Percentiles rank a stretch among this genome's conserved stretches.
These are phyloP conservation scores for Megaustenia siamemsis DNA, from an alignment of 2,888 invertebrate genomes.

Conservation along the genomic window DNA sequence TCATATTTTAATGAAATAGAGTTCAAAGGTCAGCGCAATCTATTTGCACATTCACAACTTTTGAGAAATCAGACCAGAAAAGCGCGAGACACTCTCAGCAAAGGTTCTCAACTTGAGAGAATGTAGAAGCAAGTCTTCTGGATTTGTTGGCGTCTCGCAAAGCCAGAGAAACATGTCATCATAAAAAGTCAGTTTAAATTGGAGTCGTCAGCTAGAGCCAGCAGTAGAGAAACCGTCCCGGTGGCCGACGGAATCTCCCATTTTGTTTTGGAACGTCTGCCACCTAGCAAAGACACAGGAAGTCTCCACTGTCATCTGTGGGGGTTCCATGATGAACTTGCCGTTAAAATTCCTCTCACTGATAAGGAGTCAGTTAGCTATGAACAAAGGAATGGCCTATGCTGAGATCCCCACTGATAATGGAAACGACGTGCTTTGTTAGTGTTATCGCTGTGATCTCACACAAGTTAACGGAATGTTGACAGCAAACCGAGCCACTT, in stretches of 20 bases:
- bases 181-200: slow-evolving; percentile 13
- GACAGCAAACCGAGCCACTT: neutral
- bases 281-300: neutral
- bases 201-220: neutral
- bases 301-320: neutral
- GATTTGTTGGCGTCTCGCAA: neutral
- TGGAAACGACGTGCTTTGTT: slow-evolving; percentile 29
- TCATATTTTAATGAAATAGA: no score
- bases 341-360: neutral
- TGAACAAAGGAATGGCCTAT: slow-evolving; percentile 24
- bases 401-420: neutral
- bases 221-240: neutral
- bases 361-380: slow-evolving; percentile 18
- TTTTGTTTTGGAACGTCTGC: slow-evolving; percentile 11
- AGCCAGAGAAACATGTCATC: neutral
- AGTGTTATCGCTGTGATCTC: slow-evolving; percentile 32
- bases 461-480: neutral
- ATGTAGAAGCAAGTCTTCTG: no score
- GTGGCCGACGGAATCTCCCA: slow-evolving; percentile 1
- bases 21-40: no score
- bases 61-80: no score
- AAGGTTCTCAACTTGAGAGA: no score
- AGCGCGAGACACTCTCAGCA: no score
- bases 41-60: no score
- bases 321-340: slow-evolving; percentile 19